A percentile compares a stretch with the other conserved stretches of the same genome.
Evolutionary conservation across 2,888 invertebrate species (phyloP).

Genomic region (Acrocyrtus sp.): DNA sequence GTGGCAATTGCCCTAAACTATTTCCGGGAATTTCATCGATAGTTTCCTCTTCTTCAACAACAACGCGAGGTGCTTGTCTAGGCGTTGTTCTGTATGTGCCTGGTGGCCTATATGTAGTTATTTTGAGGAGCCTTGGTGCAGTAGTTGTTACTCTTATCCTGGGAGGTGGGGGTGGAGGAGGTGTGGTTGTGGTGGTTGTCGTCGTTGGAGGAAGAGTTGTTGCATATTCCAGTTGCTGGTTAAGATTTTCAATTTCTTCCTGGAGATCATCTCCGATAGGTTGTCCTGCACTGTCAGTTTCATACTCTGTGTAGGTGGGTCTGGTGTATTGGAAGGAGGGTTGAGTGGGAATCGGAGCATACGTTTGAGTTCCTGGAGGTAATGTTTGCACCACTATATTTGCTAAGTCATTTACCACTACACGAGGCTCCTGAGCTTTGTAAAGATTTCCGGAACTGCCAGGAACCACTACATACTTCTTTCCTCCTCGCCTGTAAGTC

Average conservation of each 20-base stretch:
- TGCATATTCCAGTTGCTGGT: constrained; percentile 16
- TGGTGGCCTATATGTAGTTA: constrained; percentile 18
- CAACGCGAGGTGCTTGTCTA: neutral
- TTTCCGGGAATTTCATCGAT: constrained; percentile 12
- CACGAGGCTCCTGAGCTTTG: constrained; percentile 29
- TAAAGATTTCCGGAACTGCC: constrained; percentile 5
- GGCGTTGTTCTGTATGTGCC: neutral
- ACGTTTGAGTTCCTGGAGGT: constrained; percentile 2
- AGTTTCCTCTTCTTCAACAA: constrained; percentile 6
- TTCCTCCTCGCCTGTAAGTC: constrained; percentile 18
- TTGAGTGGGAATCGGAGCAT: neutral
- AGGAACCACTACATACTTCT: constrained; percentile 23
- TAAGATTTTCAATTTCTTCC: constrained; percentile 23
- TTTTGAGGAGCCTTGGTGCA: constrained; percentile 13
- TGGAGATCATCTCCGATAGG: constrained; percentile 19
- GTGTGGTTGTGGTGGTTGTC: constrained; percentile 16
- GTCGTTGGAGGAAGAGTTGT: neutral
- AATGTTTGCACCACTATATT: constrained; percentile 31
- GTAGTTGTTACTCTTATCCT: neutral
- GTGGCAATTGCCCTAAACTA: constrained; percentile 6
- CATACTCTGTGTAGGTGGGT: neutral
- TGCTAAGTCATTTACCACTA: constrained; percentile 36
- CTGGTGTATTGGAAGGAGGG: neutral
- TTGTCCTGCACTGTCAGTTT: no score
- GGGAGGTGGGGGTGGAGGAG: constrained; percentile 16